Conservation (phyloP, 64 coral and sea anemone genomes). For the Montipora cactus region DNA sequence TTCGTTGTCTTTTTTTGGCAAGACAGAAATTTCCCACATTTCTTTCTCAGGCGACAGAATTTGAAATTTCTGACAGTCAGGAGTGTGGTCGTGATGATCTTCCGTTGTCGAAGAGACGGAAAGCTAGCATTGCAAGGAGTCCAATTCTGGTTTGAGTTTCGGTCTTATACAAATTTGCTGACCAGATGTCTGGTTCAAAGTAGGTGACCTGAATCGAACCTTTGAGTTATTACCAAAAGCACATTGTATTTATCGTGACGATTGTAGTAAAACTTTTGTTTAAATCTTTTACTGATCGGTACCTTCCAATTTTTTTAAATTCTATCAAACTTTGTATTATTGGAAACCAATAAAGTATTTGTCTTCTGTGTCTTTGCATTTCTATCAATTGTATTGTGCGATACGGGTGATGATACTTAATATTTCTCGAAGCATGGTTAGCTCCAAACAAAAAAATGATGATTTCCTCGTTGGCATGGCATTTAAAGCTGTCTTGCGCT, state of each 20-base stretch:
- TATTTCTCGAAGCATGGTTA: no score
- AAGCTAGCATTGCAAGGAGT: conserved; percentile 64
- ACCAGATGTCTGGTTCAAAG: not conserved
- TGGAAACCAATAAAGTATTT: no score
- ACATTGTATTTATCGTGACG: not conserved
- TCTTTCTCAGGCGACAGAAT: conserved; percentile 54
- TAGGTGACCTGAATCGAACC: not conserved
- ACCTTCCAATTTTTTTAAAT: no score
- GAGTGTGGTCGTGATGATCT: conserved; percentile 41
- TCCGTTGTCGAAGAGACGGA: conserved; percentile 43
- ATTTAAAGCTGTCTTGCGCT: no score
- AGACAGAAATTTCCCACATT: not conserved
- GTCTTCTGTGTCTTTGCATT: no score
- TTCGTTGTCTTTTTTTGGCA: not conserved
- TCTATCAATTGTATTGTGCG: no score
- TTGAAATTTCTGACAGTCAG: conserved; percentile 79
- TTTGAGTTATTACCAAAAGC: not conserved
- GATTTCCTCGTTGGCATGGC: no score
- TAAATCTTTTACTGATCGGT: no score
- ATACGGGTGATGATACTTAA: no score
- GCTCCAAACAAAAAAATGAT: no score
- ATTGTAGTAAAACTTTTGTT: no score
- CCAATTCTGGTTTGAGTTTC: conserved; percentile 61
- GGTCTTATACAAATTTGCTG: not conserved
- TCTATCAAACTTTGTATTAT: no score